Percentiles rank a stretch among this genome's conserved stretches.
Evolutionary conservation across 2,113 vertebrate species (phyloP).

Genomic region (Gnathonemus echidnorhynchus): DNA sequence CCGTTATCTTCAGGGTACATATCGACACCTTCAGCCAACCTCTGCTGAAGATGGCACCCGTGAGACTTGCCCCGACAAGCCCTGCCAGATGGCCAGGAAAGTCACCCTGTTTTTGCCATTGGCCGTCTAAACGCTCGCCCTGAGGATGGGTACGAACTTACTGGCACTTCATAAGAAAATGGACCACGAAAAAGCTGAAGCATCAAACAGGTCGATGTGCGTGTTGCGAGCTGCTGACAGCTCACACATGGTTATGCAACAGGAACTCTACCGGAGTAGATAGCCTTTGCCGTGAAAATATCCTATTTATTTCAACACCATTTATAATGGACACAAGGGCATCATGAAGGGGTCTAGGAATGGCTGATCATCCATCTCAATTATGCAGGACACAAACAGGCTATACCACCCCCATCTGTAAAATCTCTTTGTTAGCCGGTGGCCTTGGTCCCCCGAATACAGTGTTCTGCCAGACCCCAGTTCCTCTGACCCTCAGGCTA

Average conservation of each 20-base stretch:
- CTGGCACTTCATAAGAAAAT: not conserved
- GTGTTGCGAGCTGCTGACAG: not conserved
- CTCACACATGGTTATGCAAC: not conserved
- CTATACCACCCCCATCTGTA: not conserved
- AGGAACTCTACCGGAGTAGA: not conserved
- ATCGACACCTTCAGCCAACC: not conserved
- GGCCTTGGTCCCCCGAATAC: conserved; percentile 2
- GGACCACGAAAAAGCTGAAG: not conserved
- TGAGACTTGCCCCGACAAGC: not conserved
- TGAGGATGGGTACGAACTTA: not conserved
- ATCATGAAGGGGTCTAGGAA: not conserved
- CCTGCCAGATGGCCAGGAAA: not conserved
- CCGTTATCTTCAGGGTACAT: conserved; percentile 23
- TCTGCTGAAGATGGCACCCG: not conserved
- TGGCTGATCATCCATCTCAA: not conserved
- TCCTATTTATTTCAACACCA: not conserved
- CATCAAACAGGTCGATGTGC: not conserved
- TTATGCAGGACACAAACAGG: not conserved
- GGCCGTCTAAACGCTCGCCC: not conserved
- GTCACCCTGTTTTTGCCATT: not conserved
- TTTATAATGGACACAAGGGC: not conserved
- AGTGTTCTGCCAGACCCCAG: conserved; percentile 24
- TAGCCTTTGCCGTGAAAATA: not conserved
- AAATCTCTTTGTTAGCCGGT: conserved; percentile 25
- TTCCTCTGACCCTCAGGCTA: not conserved